Evolutionary conservation across 2,888 invertebrate genomes (phyloP).

Genomic region (Plagiodera versicolora): DNA sequence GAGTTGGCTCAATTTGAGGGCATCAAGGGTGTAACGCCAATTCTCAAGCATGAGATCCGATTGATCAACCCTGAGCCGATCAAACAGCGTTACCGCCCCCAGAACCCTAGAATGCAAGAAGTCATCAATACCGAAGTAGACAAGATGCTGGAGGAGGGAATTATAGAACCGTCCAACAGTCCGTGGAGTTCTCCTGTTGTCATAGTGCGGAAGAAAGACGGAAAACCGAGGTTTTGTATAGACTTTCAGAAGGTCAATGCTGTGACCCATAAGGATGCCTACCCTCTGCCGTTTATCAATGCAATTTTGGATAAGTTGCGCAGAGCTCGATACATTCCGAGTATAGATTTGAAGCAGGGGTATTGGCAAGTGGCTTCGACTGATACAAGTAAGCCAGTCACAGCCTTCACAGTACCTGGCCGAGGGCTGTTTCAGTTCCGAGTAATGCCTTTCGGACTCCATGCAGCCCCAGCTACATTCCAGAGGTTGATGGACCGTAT

Average conservation of each 20-base stretch:
- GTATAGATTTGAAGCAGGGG: conserved; percentile 29
- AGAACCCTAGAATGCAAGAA: conserved; percentile 18
- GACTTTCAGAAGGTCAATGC: conserved; percentile 27
- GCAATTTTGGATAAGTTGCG: conserved; percentile 36
- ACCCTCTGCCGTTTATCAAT: conserved; percentile 38
- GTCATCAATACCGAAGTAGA: conserved; percentile 23
- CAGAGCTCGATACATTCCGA: conserved; percentile 32
- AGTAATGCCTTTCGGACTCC: conserved; percentile 42
- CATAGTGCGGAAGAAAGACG: conserved; percentile 25
- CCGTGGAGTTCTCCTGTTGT: conserved; percentile 29
- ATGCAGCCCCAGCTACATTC: conserved; percentile 23
- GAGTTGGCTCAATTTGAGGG: neutral
- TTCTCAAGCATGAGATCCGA: conserved; percentile 13
- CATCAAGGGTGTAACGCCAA: conserved; percentile 12
- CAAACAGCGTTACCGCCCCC: conserved; percentile 17
- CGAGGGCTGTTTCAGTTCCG: conserved; percentile 40
- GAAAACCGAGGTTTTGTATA: conserved; percentile 26
- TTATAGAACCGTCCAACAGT: conserved; percentile 27
- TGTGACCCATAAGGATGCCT: conserved; percentile 29
- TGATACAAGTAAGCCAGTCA: conserved; percentile 29
- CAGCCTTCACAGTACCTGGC: conserved; percentile 40
- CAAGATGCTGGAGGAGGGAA: conserved; percentile 17
- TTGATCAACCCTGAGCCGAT: conserved; percentile 11
- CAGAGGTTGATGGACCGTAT: neutral
- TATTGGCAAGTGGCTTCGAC: conserved; percentile 38